phyloP scores from a whole-genome alignment of 2,888 invertebrate genomes.

The Troglohyphantes excavatus region DNA sequence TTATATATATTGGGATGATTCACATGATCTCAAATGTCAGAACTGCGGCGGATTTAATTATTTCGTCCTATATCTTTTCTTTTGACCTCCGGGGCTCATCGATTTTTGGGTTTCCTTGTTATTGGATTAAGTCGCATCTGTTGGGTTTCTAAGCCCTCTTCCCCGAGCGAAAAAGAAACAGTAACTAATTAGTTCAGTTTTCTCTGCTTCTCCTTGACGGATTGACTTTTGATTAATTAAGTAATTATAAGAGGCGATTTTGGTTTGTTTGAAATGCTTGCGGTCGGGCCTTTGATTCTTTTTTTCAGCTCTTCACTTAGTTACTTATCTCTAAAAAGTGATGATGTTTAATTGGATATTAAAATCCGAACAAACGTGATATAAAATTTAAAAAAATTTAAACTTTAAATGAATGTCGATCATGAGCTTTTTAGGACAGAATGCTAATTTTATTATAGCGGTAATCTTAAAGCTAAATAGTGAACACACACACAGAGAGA shows the following conservation, averaged over 20 bases:
- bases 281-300: no score
- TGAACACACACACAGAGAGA: no score
- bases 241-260: neutral
- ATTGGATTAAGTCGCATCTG: conserved; percentile 50
- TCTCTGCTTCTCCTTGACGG: neutral
- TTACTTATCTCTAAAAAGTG: no score
- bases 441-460: no score
- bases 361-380: no score
- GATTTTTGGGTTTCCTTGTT: conserved; percentile 33
- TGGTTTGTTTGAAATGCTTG: neutral
- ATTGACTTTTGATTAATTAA: conserved; percentile 25
- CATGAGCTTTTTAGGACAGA: no score
- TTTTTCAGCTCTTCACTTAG: no score
- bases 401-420: no score
- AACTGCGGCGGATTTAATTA: conserved; percentile 28
- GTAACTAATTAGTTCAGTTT: conserved; percentile 10
- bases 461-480: no score
- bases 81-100: neutral
- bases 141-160: conserved; percentile 41
- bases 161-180: neutral
- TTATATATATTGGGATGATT: neutral
- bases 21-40: conserved; percentile 1
- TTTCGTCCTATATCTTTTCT: conserved; percentile 9
- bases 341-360: no score
- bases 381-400: no score